Base-by-base conservation (phyloP, 2,888 invertebrate genomes). In the Stenodera caucasica region DNA sequence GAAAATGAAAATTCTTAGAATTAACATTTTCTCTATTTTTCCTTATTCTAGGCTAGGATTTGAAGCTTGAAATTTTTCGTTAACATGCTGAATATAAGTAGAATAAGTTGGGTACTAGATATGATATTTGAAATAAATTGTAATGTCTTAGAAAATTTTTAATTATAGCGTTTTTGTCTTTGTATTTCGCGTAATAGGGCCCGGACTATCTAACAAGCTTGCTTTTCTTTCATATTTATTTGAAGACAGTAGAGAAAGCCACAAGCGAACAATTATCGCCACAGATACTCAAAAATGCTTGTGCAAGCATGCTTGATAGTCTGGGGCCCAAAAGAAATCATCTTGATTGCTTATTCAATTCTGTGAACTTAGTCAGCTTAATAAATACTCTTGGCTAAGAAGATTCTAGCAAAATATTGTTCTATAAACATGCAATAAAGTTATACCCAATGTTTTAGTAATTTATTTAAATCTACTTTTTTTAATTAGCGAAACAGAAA, bases 401-500 rank as follows among this genome's bases (percentile, higher is more conserved):
- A 23, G 49, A 26, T 49, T 50, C 30, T 50, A 52, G 32, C 9
- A 33, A 30, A 32, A 33, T n/a, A 32, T 18, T 33, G 52, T 52
- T 30, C 15, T 33, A 52, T 33, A 12, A 52, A 52, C 45, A 45
- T 45, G 61, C 61, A 61, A 61, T 61, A 61, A 61, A 61, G 57
- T 61, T 49, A 51, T 61, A 60, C 53, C 30, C 57, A 57, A 15
- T 61, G 53, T 56, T 45, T 53, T 61, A 57, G 57, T 61, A 57
- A n/a, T 61, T 61, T 57, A 61, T 61, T 61, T 61, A 21, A 30
- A 11, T 61, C 49, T 11, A 18, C 2, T 15, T 14, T 11, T 12
- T 45, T 45, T 21, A 21, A 12, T 45, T 18, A 37, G 15, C n/a
- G 14, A 14, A 40, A 15, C 18, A 37, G 37, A 4, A 35, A 37